Evolutionary conservation across 2,888 invertebrate species (phyloP), one percentile per base, ranked within the genome.

Genomic region (Cataglyphis altisquamis): DNA sequence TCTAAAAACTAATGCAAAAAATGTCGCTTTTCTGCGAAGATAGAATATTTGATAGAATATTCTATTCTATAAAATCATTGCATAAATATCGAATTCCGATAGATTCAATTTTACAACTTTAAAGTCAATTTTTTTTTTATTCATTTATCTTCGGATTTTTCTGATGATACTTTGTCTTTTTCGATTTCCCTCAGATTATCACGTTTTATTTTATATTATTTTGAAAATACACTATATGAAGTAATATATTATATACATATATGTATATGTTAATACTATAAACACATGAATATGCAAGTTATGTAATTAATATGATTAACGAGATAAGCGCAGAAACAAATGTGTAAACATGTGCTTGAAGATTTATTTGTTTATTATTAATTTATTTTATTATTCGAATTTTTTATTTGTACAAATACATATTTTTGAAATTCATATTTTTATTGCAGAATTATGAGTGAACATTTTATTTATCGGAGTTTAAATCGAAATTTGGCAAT

Each of bases 291-390:
- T 41, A 0, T 41, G n/a, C n/a, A 62, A 12, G 10, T 70, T 41
- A 25, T 29, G 2, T 41, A 5, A 74, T 32, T 45, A 32, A 63
- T 32, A 15, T 32, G 21, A 41, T 62, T 62, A 62, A 45, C n/a
- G 32, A 73, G 5, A 12, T 39, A 29, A 39, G 25, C n/a, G 48
- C 45, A 4, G 5, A 45, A 45, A 45, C 45, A 60, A 73, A 10
- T 60, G 36, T 72, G 15, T 41, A 41, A 73, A 32, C n/a, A 41
- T 10, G 5, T 62, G 15, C n/a, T 73, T 39, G 25, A 72, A 72
- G n/a, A 29, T 62, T 15, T 10, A 36, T 70, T 15, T 9, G 4
- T 70, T 45, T 21, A 74, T 41, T 41, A 32, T 32, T 32, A 4
- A 32, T 6, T 32, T 32, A 0, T 32, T 70, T 41, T 41, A 32